Percentiles rank a stretch among this genome's conserved stretches.
Evolutionary conservation across 2,797 vertebrate genomes (phyloP).

Genomic region (Megaceryle alcyon): DNA sequence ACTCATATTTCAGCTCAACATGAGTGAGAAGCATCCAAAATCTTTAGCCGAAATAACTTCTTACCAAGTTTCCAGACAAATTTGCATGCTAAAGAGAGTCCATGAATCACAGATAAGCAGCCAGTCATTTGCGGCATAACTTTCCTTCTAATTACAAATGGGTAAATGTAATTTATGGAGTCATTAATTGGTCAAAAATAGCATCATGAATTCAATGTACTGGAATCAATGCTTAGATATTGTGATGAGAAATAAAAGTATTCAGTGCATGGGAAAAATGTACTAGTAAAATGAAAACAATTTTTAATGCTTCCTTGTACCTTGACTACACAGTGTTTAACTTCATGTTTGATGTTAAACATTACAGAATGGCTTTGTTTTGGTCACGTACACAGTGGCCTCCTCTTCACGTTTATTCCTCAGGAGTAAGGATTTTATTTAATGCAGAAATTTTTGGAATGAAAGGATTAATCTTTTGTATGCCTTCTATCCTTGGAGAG

Average conservation of each 20-base stretch:
- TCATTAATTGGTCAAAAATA: slow-evolving; percentile 34
- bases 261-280: background rate
- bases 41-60: slow-evolving; percentile 32
- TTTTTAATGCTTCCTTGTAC: slow-evolving; percentile 18
- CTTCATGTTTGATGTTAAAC: background rate
- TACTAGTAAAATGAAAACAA: background rate
- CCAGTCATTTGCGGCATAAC: slow-evolving; percentile 4
- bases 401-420: slow-evolving; percentile 49
- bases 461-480: slow-evolving; percentile 26
- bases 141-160: slow-evolving; percentile 23
- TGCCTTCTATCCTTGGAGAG: background rate
- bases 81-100: slow-evolving; percentile 14
- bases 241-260: background rate
- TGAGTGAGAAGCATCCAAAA: background rate
- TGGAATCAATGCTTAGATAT: background rate
- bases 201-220: background rate
- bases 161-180: slow-evolving; percentile 23
- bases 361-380: background rate
- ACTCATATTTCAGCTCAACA: background rate
- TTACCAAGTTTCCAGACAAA: slow-evolving; percentile 36
- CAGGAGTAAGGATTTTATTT: slow-evolving; percentile 40
- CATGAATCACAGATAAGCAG: background rate
- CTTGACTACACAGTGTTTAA: background rate
- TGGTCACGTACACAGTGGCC: background rate
- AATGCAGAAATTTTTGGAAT: slow-evolving; percentile 31